These are phyloP conservation scores for Cheilosia soror DNA, from an alignment of 2,888 invertebrate species.

Conservation along the genomic window DNA sequence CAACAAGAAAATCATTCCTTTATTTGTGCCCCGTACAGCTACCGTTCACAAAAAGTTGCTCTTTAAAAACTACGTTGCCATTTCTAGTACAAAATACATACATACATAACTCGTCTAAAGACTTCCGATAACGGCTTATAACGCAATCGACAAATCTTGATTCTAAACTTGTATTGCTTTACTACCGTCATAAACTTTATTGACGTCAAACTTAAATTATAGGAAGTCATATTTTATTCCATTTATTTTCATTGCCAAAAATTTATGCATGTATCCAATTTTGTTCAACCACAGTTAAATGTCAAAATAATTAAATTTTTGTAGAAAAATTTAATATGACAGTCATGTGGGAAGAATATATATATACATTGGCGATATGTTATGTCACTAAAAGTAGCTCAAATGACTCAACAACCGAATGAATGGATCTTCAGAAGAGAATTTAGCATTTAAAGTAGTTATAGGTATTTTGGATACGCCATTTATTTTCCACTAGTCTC, in stretches of 20 bases:
- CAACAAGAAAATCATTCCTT: too few species aligned
- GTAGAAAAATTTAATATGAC: slow-evolving; percentile 43
- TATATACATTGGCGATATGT: not conserved
- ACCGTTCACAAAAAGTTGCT: too few species aligned
- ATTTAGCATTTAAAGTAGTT: slow-evolving; percentile 3
- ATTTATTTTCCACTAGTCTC: slow-evolving; percentile 21
- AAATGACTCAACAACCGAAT: slow-evolving; percentile 8
- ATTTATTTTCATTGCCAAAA: not conserved
- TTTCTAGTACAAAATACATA: too few species aligned
- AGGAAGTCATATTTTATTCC: not conserved
- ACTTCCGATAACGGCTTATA: too few species aligned
- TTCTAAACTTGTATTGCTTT: too few species aligned
- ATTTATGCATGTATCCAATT: not conserved
- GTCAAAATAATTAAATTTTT: slow-evolving; percentile 31
- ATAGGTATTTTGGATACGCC: slow-evolving; percentile 8
- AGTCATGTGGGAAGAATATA: slow-evolving; percentile 31
- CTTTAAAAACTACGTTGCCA: too few species aligned
- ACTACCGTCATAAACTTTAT: not conserved
- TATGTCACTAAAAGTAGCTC: slow-evolving; percentile 48
- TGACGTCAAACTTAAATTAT: slow-evolving; percentile 2
- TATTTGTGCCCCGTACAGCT: too few species aligned
- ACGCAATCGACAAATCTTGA: not conserved
- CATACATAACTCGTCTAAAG: too few species aligned
- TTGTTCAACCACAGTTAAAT: not conserved
- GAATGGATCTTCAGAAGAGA: slow-evolving; percentile 16